These are phyloP conservation scores for Bradypus variegatus DNA, from an alignment of 2,797 vertebrate species.

Conservation along the genomic window DNA sequence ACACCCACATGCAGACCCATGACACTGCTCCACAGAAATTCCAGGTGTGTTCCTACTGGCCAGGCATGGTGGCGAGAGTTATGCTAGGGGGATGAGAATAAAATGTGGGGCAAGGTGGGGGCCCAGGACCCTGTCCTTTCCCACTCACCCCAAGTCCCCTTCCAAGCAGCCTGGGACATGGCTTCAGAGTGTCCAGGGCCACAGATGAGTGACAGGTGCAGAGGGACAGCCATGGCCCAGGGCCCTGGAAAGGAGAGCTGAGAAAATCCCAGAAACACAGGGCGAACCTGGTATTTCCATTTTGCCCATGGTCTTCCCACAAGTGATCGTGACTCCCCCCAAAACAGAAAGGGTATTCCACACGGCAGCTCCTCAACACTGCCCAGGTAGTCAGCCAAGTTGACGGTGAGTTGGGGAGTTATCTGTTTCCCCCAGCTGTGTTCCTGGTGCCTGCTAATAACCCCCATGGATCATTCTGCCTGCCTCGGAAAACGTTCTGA, in stretches of 20 bases:
- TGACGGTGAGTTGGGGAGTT: slow-evolving; percentile 65
- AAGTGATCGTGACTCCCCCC: background rate
- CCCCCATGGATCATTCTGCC: slow-evolving; percentile 81
- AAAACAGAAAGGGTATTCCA: slow-evolving; percentile 22
- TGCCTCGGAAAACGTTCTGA: slow-evolving; percentile 68
- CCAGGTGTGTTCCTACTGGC: background rate
- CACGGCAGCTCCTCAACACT: slow-evolving; percentile 33
- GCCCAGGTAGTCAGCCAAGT: slow-evolving; percentile 41
- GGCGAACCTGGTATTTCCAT: background rate
- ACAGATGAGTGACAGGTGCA: accelerated
- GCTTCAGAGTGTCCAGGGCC: background rate
- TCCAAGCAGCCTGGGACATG: background rate
- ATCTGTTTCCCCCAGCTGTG: slow-evolving; percentile 79
- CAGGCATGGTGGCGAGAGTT: background rate
- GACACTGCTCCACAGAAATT: background rate
- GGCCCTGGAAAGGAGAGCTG: background rate
- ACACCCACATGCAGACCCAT: too few species aligned
- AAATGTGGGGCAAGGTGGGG: background rate
- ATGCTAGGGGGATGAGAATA: background rate
- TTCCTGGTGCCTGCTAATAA: slow-evolving; percentile 78
- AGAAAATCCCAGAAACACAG: background rate
- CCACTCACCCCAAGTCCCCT: background rate
- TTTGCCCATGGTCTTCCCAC: background rate
- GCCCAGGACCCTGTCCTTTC: background rate
- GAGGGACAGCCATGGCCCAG: background rate